These are phyloP conservation scores for Ondatra zibethicus DNA, from an alignment of 2,113 vertebrate genomes.

Conservation along the genomic window DNA sequence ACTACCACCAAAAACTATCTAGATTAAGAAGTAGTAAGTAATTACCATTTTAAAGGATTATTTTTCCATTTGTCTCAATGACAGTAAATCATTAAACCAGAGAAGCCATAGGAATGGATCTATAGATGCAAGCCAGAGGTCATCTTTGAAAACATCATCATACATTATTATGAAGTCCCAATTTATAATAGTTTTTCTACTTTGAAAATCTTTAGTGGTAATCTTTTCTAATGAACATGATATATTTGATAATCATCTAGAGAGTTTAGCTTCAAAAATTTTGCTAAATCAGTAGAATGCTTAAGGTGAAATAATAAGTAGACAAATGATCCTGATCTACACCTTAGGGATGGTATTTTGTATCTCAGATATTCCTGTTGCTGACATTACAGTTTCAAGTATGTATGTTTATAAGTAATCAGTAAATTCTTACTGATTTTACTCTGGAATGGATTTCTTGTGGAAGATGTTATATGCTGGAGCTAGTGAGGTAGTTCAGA, in stretches of 20 bases:
- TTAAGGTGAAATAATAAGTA: slow-evolving; percentile 47
- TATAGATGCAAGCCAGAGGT: slow-evolving; percentile 82
- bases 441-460: not conserved
- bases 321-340: slow-evolving; percentile 37
- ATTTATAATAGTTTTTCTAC: slow-evolving; percentile 81
- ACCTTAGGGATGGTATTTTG: slow-evolving; percentile 13
- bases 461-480: not conserved
- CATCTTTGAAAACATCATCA: slow-evolving; percentile 82
- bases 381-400: not conserved
- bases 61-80: slow-evolving; percentile 85
- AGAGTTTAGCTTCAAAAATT: slow-evolving; percentile 76
- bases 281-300: slow-evolving; percentile 62
- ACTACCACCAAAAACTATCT: slow-evolving; percentile 66
- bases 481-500: not conserved
- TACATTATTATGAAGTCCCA: slow-evolving; percentile 82
- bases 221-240: slow-evolving; percentile 84
- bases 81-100: slow-evolving; percentile 79
- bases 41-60: slow-evolving; percentile 74
- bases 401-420: slow-evolving; percentile 21
- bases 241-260: slow-evolving; percentile 81
- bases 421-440: not conserved
- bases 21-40: slow-evolving; percentile 62
- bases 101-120: slow-evolving; percentile 76
- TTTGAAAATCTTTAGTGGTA: slow-evolving; percentile 85
- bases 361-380: not conserved